Base-by-base conservation (phyloP, 2,113 vertebrate genomes). In the Neotoma lepida region DNA sequence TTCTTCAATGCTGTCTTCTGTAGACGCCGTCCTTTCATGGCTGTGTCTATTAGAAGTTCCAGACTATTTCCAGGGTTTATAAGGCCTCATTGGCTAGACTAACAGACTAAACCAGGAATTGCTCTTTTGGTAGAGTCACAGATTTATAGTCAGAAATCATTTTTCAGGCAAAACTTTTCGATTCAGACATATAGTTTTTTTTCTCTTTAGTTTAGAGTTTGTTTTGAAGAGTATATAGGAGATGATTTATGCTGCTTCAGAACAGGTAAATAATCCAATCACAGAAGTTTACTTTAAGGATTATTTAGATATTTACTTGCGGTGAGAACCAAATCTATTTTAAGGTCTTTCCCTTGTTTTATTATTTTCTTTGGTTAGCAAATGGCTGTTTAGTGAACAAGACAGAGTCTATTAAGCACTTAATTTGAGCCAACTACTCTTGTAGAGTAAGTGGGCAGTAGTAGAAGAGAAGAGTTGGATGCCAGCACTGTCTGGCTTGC, bases 251-350 rank as follows among this genome's bases (percentile, higher is more conserved):
- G 77, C 18, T 49, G 1, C 93, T 77, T 89, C 61, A 63, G 78
- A 7, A 78, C 61, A 95, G 61, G 46, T 78, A 86, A 91, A 77
- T 71, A 89, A 58, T 24, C 39, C n/a, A 41, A 73, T 51, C 51
- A 30, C 88, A 64, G 61, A 71, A 70, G 24, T 88, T 96, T 73
- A 58, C 77, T 66, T 30, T 56, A 91, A 88, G 87, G 46, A 33
- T 95, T 92, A 78, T 76, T 95, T 89, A 84, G 90, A 46, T 49
- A 86, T 91, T 96, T 92, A 73, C 17, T 58, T 91, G 33, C 33
- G 51, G n/a, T 89, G 73, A 78, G 61, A 94, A 89, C 26, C 58
- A 82, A 73, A 82, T 70, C 12, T 92, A 49, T 86, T 88, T 91
- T 46, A 95, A 61, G n/a, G 18, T 41, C 39, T 93, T 92, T 71